Evolutionary conservation across 2,797 vertebrate species (phyloP).

Genomic region (Bovichtus variegatus): DNA sequence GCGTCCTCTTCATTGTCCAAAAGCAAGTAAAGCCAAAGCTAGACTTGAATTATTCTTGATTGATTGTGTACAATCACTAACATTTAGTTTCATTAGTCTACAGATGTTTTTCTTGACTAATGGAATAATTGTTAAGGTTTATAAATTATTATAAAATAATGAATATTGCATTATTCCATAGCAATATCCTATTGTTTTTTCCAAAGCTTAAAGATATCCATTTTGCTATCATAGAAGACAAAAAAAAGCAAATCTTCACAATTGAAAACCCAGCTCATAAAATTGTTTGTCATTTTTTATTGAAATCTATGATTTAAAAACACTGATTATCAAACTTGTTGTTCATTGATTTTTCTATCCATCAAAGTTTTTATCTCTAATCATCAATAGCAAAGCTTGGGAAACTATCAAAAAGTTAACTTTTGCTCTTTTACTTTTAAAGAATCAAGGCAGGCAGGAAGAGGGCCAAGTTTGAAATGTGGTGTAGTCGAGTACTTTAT

Average conservation of each 20-base stretch:
- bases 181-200: not conserved
- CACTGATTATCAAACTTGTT: not conserved
- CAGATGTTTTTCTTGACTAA: not conserved
- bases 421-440: not conserved
- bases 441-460: not conserved
- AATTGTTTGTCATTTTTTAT: not conserved
- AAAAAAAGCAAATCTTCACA: not conserved
- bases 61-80: not conserved
- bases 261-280: not conserved
- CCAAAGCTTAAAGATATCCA: not conserved
- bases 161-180: not conserved
- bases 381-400: not conserved
- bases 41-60: not conserved
- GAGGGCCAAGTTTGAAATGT: not conserved
- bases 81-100: not conserved
- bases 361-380: no score
- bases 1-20: not conserved
- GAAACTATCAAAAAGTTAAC: not conserved
- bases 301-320: not conserved
- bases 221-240: not conserved
- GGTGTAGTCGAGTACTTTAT: not conserved
- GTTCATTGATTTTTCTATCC: not conserved
- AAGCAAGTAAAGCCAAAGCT: not conserved
- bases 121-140: not conserved
- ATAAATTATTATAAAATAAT: not conserved